phyloP scores from a whole-genome alignment of 2,888 invertebrate species.

The Limnephilus marmoratus region DNA sequence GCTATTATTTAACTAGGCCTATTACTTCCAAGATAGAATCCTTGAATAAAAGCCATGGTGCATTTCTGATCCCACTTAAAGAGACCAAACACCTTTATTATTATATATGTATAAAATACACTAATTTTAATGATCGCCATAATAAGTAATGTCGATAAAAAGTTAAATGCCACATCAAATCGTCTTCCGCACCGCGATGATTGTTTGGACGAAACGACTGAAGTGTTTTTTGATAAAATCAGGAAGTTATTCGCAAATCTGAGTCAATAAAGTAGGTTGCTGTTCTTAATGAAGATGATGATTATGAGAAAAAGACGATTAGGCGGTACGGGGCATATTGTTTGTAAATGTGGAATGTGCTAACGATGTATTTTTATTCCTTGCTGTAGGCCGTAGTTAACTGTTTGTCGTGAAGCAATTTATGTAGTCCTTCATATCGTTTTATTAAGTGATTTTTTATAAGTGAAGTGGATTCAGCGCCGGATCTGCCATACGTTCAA shows the following conservation, averaged over 20 bases:
- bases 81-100: not conserved
- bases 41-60: not conserved
- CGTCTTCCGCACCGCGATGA: not conserved
- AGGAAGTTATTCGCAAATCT: not conserved
- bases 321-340: not conserved
- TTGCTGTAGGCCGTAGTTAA: too few species aligned
- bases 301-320: not conserved
- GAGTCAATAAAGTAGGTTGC: not conserved
- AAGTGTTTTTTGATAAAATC: not conserved
- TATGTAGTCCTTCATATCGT: too few species aligned
- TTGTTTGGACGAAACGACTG: not conserved
- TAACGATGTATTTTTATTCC: not conserved
- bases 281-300: not conserved
- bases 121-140: not conserved
- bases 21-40: not conserved
- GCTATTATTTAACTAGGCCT: not conserved
- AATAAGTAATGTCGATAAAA: not conserved
- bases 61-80: not conserved
- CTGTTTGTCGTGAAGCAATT: too few species aligned
- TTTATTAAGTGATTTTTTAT: too few species aligned
- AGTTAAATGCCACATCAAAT: not conserved
- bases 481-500: too few species aligned
- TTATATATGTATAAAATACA: not conserved
- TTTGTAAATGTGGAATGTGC: not conserved
- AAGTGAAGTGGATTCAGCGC: too few species aligned